Percentiles rank a stretch among this genome's conserved stretches.
Evolutionary conservation across 2,888 invertebrate genomes (phyloP).

Genomic region (Epinotia ramella): DNA sequence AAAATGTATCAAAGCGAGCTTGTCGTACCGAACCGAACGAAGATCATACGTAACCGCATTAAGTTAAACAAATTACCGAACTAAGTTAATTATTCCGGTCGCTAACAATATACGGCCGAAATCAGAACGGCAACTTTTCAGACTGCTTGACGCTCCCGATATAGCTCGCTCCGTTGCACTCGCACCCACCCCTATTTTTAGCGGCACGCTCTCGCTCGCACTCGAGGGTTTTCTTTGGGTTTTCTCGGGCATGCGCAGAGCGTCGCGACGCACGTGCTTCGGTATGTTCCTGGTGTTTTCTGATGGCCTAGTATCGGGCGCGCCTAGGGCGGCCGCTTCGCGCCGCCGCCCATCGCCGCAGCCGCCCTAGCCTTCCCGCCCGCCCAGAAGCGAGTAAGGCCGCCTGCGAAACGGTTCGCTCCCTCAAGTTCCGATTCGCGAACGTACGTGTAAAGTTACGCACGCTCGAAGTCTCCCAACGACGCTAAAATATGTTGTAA

Average conservation of each 20-base stretch:
- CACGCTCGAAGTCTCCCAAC: slow-evolving; percentile 57
- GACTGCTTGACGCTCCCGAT: slow-evolving; percentile 83
- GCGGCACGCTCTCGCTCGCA: slow-evolving; percentile 62
- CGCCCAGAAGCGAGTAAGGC: slow-evolving; percentile 78
- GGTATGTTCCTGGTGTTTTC: slow-evolving; percentile 60
- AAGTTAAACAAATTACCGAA: slow-evolving; percentile 39
- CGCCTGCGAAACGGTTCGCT: slow-evolving; percentile 77
- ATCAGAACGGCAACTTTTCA: slow-evolving; percentile 67
- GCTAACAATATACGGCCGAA: slow-evolving; percentile 51
- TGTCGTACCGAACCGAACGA: slow-evolving; percentile 19
- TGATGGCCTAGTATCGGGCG: slow-evolving; percentile 82
- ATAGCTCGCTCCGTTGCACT: slow-evolving; percentile 67
- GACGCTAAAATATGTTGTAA: slow-evolving; percentile 55
- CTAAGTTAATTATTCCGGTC: slow-evolving; percentile 50
- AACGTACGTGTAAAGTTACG: slow-evolving; percentile 71
- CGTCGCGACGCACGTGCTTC: slow-evolving; percentile 75
- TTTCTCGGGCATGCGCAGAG: slow-evolving; percentile 79
- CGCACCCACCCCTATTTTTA: slow-evolving; percentile 74
- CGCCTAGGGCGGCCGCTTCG: slow-evolving; percentile 83
- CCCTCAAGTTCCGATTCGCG: slow-evolving; percentile 60
- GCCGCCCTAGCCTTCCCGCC: slow-evolving; percentile 71
- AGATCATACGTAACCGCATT: slow-evolving; percentile 36
- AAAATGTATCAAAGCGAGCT: background rate
- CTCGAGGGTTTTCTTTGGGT: slow-evolving; percentile 71
- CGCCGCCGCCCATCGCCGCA: slow-evolving; percentile 75